A percentile compares a stretch with the other conserved stretches of the same genome.
These are phyloP conservation scores for Fabriciana adippe DNA, from an alignment of 2,888 invertebrate species.

Conservation along the genomic window DNA sequence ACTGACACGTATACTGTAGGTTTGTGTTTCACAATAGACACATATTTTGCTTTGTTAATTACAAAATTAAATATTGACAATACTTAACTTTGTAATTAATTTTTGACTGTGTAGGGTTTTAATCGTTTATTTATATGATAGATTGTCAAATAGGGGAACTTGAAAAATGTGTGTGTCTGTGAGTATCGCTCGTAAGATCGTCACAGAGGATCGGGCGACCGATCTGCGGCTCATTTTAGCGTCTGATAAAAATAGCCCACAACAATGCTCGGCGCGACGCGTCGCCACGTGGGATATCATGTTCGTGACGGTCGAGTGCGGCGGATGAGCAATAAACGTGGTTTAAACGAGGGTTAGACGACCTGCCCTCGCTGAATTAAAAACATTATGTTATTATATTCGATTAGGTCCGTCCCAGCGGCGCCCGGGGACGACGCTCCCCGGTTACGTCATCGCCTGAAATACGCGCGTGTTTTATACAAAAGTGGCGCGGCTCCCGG, in stretches of 20 bases:
- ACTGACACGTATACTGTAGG: neutral
- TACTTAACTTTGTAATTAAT: too few relatives aligned
- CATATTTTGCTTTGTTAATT: constrained; percentile 2
- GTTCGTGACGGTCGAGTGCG: constrained; percentile 50
- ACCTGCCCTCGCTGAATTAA: constrained; percentile 62
- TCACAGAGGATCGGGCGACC: constrained; percentile 29
- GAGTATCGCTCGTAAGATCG: constrained; percentile 6
- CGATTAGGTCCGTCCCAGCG: constrained; percentile 58
- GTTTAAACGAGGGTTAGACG: constrained; percentile 45
- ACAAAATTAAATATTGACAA: too few relatives aligned
- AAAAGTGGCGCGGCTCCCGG: constrained; percentile 50
- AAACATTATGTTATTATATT: constrained; percentile 62
- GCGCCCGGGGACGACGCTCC: constrained; percentile 53
- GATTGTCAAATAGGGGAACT: too few relatives aligned
- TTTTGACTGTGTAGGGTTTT: too few relatives aligned
- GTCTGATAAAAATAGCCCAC: constrained; percentile 42
- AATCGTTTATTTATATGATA: too few relatives aligned
- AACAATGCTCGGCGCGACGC: constrained; percentile 39
- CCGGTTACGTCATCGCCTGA: constrained; percentile 64
- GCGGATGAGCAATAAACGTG: constrained; percentile 56
- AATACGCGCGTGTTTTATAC: constrained; percentile 56
- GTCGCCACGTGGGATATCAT: constrained; percentile 43
- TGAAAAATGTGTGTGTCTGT: neutral
- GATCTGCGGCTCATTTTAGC: constrained; percentile 38
- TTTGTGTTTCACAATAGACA: neutral